phyloP scores from a whole-genome alignment of 2,113 vertebrate genomes.

The Platysteira castanea region DNA sequence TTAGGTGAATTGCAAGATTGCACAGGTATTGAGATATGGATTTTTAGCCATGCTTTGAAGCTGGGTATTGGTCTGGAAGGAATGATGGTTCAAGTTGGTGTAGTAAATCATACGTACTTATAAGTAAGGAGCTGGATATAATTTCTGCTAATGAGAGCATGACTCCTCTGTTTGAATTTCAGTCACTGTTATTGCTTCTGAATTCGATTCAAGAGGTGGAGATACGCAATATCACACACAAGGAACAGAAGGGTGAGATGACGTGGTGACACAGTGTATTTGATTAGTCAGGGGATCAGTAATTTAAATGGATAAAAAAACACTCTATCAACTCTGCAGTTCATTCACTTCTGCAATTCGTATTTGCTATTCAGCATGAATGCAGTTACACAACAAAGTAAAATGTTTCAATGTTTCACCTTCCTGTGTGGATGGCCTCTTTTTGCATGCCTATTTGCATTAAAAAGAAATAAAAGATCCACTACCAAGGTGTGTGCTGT shows the following conservation, averaged over 20 bases:
- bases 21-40: neutral
- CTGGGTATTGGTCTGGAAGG: neutral
- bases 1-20: neutral
- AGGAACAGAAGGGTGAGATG: neutral
- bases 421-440: neutral
- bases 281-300: neutral
- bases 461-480: neutral
- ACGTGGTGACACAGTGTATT: neutral
- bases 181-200: neutral
- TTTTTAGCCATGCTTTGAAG: neutral
- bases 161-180: neutral
- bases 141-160: slow-evolving; percentile 29
- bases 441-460: neutral
- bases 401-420: neutral
- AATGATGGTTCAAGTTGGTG: neutral
- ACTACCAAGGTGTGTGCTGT: neutral
- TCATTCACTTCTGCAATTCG: neutral
- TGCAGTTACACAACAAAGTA: neutral
- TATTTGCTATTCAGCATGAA: neutral
- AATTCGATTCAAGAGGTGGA: neutral
- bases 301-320: neutral
- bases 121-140: neutral
- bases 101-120: neutral
- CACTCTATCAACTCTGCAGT: neutral
- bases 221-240: neutral